Evolutionary conservation across 2,888 invertebrate genomes (phyloP).

Genomic region (Griposia aprilina): DNA sequence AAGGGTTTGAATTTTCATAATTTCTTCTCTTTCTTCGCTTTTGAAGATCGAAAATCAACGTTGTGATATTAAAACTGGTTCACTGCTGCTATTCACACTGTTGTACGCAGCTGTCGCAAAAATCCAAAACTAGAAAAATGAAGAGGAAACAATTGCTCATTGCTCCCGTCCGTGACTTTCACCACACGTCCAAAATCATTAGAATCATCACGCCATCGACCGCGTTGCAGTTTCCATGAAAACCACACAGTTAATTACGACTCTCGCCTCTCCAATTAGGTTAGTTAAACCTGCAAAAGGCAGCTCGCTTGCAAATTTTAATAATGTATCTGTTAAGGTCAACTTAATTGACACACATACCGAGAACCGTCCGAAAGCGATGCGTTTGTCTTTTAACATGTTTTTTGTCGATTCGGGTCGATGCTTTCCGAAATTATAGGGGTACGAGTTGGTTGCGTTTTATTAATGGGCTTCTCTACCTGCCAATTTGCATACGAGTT

Average conservation of each 20-base stretch:
- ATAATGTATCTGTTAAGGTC: constrained; percentile 69
- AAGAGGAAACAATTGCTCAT: constrained; percentile 10
- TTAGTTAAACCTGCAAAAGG: constrained; percentile 69
- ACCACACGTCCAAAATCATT: constrained; percentile 40
- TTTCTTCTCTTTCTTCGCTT: not conserved
- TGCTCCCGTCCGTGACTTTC: not conserved
- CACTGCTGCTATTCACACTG: not conserved
- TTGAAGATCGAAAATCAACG: not conserved
- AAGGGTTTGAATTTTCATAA: not conserved
- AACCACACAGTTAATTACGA: constrained; percentile 64
- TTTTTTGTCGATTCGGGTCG: constrained; percentile 59
- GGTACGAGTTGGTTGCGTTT: constrained; percentile 56
- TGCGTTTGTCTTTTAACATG: constrained; percentile 59
- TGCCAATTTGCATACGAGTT: constrained; percentile 58
- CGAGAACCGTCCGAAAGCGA: constrained; percentile 65
- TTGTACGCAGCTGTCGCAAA: not conserved
- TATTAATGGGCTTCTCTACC: constrained; percentile 61
- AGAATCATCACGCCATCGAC: constrained; percentile 48
- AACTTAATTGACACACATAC: constrained; percentile 75
- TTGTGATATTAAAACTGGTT: not conserved
- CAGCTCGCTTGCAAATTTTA: constrained; percentile 69
- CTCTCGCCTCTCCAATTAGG: constrained; percentile 69
- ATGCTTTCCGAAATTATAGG: constrained; percentile 64
- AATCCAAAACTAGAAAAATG: not conserved
- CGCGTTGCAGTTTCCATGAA: constrained; percentile 51